Base-by-base conservation (phyloP, 2,797 vertebrate genomes). In the Tinamus major region DNA sequence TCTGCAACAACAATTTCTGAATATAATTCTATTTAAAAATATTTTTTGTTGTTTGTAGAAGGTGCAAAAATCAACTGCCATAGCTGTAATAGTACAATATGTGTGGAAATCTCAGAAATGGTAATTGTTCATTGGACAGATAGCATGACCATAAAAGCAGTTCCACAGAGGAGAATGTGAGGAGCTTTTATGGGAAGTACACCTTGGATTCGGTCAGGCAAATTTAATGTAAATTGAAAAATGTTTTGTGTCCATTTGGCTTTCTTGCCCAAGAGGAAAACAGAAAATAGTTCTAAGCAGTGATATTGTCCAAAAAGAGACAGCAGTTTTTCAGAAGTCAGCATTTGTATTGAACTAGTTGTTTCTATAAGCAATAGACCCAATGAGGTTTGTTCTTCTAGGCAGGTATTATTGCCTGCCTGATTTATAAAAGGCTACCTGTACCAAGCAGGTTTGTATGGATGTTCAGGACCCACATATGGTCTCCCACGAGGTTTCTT, bases 151-250 rank as follows among this genome's bases (percentile, higher is more conserved):
- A 53, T 31, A 74, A 90, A 88, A 74, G 56, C 27, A 27, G n/a
- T 14, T 92, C 17, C 19, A 37, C 9, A 23, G 61, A 80, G 13
- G 26, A 84, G 23, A 85, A 77, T 18, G 20, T 63, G 68, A 56
- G 61, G 27, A 70, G 2, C 12, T 16, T 80, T 95, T 84, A 29
- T 26, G 24, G 58, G 39, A 65, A 81, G 59, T 26, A 46, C 8
- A n/a, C 15, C 69, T 87, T 83, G 21, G 27, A 63, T 76, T 72
- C 63, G 19, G 65, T 78, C 78, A 75, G 55, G 21, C 11, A 76
- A 86, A 90, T 62, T 93, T 80, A 90, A 68, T 12, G 5, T 21
- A 79, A 84, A 88, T 41, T 77, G 72, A 88, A 82, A 85, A 59
- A 35, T 7, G 1, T 10, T 87, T 90, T 80, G 1, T 35, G 89